Conservation (phyloP, 2,113 vertebrate genomes). For the Nycticebus coucang region DNA sequence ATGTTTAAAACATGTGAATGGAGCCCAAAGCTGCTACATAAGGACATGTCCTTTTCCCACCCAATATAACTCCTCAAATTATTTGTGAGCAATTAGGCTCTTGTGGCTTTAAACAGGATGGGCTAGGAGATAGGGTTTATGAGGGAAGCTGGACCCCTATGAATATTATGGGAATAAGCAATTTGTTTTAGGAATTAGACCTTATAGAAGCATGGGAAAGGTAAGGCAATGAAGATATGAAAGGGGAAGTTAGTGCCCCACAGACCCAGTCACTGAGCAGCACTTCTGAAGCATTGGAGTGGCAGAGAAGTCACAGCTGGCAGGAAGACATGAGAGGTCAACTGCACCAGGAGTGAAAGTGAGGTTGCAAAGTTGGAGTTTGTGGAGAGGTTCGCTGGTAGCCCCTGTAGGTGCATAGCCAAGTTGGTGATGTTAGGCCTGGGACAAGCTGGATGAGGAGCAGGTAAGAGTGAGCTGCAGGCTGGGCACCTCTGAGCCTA, state of each 20-base stretch:
- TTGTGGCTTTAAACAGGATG: background rate
- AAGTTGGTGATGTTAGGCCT: background rate
- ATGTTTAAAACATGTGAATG: background rate
- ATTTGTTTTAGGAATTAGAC: conserved; percentile 21
- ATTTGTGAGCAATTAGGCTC: background rate
- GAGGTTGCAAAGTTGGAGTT: background rate
- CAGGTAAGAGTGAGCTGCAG: background rate
- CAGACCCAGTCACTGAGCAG: background rate
- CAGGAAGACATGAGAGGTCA: background rate
- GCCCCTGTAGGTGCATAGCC: background rate
- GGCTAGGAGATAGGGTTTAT: background rate
- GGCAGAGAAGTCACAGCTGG: background rate
- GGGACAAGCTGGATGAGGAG: background rate
- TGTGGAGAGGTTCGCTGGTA: background rate
- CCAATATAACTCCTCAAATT: background rate
- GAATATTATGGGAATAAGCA: conserved; percentile 13
- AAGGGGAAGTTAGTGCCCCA: background rate
- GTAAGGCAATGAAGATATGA: background rate
- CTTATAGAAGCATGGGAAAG: background rate
- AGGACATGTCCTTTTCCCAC: background rate
- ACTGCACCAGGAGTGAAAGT: background rate
- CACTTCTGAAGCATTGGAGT: background rate
- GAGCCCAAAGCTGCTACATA: background rate
- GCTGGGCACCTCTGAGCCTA: background rate
- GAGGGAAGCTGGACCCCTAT: background rate